Evolutionary conservation across 1,140 invertebrate species (phyloP), one percentile per base, ranked within the genome.

Genomic region (Plectrocnemia conspersa): DNA sequence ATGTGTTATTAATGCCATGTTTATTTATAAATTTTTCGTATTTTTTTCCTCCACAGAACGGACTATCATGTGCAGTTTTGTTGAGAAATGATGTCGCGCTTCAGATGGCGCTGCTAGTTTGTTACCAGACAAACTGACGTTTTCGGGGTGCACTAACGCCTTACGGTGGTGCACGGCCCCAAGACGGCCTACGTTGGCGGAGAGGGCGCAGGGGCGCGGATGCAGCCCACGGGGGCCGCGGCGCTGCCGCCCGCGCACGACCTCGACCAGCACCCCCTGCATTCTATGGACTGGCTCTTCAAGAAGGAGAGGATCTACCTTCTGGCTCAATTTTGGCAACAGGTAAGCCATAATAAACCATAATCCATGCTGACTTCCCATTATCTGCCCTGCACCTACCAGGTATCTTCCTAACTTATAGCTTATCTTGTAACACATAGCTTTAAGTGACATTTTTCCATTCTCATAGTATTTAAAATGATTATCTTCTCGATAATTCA

Each of bases 211-310:
- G 67, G 69, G 64, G 64, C 73, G 76, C 80, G 79, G 73, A 84
- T 84, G 82, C 82, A 83, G 80, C 82, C 81, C 67, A 81, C 81
- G 75, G 82, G 81, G 73, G 79, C 79, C 68, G 78, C 79, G 73
- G 85, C 82, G 77, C 86, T 86, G 83, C 84, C 86, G 79, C 76
- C 78, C 71, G 81, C 82, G 74, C 80, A 82, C 65, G 79, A 80
- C 73, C 76, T 78, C 69, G 82, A 84, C 74, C 81, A 87, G 68
- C 84, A 86, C 78, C 82, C 86, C 75, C 87, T 90, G 81, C 88
- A 90, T 79, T 89, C 88, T 71, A 90, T 91, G 88, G 89, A 93
- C 80, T 91, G 89, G 89, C 82, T 93, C 73, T 90, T 91, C 81
- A 92, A 91, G 81, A 93, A 91, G 77, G 89, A 92, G 79, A 81